A percentile compares a stretch with the other conserved stretches of the same genome.
Evolutionary conservation across 2,888 invertebrate genomes (phyloP).

Genomic region (Charanyca ferruginea): DNA sequence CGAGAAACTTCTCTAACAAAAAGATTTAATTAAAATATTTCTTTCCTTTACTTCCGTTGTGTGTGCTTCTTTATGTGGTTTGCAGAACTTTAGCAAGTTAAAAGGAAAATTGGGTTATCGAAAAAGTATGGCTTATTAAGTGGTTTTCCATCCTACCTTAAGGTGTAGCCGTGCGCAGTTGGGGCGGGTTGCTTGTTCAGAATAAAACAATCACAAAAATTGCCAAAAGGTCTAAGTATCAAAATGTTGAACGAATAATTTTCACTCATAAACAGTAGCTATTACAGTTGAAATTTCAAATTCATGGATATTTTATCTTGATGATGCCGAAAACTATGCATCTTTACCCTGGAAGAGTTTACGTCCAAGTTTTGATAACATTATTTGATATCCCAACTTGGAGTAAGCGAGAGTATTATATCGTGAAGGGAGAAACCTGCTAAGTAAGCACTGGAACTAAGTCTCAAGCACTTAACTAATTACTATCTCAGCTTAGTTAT

Average conservation of each 20-base stretch:
- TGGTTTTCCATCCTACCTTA: too few relatives aligned
- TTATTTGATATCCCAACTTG: slow-evolving; percentile 14
- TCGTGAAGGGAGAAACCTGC: slow-evolving; percentile 9
- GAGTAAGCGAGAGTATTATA: slow-evolving; percentile 7
- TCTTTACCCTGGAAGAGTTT: not conserved
- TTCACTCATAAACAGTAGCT: too few relatives aligned
- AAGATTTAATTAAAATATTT: slow-evolving; percentile 55
- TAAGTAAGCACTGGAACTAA: slow-evolving; percentile 26
- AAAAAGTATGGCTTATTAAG: not conserved
- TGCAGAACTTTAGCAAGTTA: not conserved
- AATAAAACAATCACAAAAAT: too few relatives aligned
- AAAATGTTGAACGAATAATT: too few relatives aligned
- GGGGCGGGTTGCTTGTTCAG: too few relatives aligned
- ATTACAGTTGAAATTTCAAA: too few relatives aligned
- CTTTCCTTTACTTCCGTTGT: slow-evolving; percentile 19
- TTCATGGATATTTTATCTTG: too few relatives aligned
- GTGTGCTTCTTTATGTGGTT: not conserved
- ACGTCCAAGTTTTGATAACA: slow-evolving; percentile 11
- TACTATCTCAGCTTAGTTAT: slow-evolving; percentile 20
- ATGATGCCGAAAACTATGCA: not conserved
- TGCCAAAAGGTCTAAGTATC: too few relatives aligned
- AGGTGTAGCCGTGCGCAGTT: too few relatives aligned
- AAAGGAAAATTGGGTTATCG: not conserved
- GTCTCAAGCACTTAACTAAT: slow-evolving; percentile 37
- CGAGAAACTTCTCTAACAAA: slow-evolving; percentile 32